phyloP scores from a whole-genome alignment of 2,888 invertebrate species.

The Drosophila incognita region DNA sequence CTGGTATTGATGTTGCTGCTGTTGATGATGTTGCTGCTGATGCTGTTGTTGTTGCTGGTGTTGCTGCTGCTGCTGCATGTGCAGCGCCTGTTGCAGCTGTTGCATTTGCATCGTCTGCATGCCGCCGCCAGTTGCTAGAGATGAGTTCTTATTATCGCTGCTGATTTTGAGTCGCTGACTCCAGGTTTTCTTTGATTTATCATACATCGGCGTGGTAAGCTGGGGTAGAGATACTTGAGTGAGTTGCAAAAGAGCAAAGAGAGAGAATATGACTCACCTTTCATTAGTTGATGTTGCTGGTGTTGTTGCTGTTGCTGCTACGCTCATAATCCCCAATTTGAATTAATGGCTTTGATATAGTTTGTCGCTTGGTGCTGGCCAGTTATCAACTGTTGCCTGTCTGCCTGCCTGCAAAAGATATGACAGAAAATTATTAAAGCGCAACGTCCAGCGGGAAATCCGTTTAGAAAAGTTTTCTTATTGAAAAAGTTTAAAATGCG shows the following conservation, averaged over 20 bases:
- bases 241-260: conserved; percentile 2
- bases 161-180: conserved; percentile 89
- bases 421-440: conserved; percentile 72
- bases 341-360: conserved; percentile 73
- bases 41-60: conserved; percentile 70
- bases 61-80: conserved; percentile 80
- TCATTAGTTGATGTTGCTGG: conserved; percentile 44
- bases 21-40: conserved; percentile 54
- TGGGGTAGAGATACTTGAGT: conserved; percentile 10
- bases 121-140: conserved; percentile 67
- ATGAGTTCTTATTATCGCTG: conserved; percentile 85
- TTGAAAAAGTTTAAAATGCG: conserved; percentile 80
- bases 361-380: conserved; percentile 9
- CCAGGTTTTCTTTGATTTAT: conserved; percentile 88
- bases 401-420: conserved; percentile 47
- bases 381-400: conserved; percentile 58
- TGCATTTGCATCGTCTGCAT: conserved; percentile 71
- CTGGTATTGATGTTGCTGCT: conserved; percentile 54
- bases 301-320: conserved; percentile 51
- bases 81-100: conserved; percentile 56
- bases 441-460: conserved; percentile 78
- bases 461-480: conserved; percentile 78
- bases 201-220: conserved; percentile 83
- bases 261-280: conserved; percentile 48
- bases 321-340: conserved; percentile 80